Conservation (phyloP, 2,797 vertebrate species). For the Lepilemur septentrionalis region DNA sequence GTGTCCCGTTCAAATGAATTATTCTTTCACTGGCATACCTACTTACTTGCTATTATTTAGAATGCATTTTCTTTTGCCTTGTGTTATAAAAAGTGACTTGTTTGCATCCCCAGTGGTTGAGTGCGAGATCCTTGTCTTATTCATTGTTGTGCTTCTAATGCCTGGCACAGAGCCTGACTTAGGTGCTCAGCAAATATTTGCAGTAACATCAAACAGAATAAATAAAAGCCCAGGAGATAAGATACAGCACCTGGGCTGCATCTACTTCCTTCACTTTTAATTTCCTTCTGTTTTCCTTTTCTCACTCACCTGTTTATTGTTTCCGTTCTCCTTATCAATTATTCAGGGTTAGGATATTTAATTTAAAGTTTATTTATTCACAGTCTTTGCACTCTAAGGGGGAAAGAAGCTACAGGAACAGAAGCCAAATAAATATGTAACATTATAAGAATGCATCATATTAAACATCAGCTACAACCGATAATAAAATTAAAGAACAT, state of each 20-base stretch:
- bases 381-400: not conserved
- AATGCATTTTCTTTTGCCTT: not conserved
- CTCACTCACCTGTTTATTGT: not conserved
- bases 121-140: not conserved
- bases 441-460: not conserved
- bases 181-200: constrained; percentile 16
- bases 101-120: not conserved
- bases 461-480: constrained; percentile 38
- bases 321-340: constrained; percentile 41
- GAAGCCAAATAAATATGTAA: constrained; percentile 38
- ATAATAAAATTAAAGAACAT: constrained; percentile 30
- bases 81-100: not conserved
- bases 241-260: constrained; percentile 25
- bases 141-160: not conserved
- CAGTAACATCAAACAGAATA: not conserved
- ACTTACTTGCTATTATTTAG: not conserved
- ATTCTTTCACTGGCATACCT: not conserved
- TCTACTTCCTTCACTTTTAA: constrained; percentile 51
- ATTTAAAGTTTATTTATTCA: constrained; percentile 49
- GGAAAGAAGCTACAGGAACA: constrained; percentile 4
- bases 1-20: not conserved
- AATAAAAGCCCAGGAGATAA: constrained; percentile 57
- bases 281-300: constrained; percentile 51
- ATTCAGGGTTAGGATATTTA: constrained; percentile 40
- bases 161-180: not conserved